A percentile compares a stretch with the other conserved stretches of the same genome.
phyloP scores from a whole-genome alignment of 2,797 vertebrate species.

The Schizopygopsis malacanthus region DNA sequence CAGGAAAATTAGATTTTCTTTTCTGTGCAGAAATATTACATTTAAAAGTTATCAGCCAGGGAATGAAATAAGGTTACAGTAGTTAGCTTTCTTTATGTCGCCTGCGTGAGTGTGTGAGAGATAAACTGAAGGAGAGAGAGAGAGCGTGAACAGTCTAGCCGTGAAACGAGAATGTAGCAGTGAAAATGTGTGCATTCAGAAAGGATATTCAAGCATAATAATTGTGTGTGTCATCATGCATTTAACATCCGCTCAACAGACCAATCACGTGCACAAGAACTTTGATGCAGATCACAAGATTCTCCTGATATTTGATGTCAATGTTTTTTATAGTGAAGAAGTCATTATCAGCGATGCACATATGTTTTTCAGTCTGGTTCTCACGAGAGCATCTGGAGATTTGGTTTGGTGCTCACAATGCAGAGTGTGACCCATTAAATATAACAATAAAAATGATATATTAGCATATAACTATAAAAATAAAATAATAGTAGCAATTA shows the following conservation, averaged over 20 bases:
- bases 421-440: neutral
- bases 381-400: neutral
- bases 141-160: neutral
- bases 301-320: neutral
- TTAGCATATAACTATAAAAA: neutral
- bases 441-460: neutral
- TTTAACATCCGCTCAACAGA: conserved; percentile 3
- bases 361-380: neutral
- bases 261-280: conserved; percentile 6
- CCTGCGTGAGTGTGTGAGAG: neutral
- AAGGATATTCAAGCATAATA: neutral
- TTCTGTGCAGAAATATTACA: neutral
- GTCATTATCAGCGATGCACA: neutral
- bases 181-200: conserved; percentile 1
- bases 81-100: neutral
- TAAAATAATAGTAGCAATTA: no score
- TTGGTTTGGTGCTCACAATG: neutral
- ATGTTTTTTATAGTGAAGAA: neutral
- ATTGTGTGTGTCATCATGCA: neutral
- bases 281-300: neutral
- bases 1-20: neutral
- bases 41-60: neutral
- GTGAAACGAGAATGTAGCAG: neutral
- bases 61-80: conserved; percentile 31
- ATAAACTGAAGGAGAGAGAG: neutral